Evolutionary conservation across 2,797 vertebrate species (phyloP).

Genomic region (Myotis pilosus): DNA sequence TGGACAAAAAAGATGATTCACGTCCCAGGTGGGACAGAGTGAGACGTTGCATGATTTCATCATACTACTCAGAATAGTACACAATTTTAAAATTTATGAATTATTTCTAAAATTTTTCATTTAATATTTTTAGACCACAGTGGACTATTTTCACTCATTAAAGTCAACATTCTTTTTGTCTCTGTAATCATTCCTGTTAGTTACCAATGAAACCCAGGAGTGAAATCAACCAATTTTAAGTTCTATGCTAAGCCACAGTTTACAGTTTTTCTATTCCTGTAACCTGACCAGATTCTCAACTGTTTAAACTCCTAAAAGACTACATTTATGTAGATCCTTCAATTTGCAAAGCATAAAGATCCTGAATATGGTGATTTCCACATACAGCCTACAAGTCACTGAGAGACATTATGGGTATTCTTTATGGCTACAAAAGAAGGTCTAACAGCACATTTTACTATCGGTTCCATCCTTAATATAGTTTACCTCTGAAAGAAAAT

Average conservation of each 20-base stretch:
- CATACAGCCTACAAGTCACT: not conserved
- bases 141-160: not conserved
- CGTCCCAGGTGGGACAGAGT: not conserved
- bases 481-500: not conserved
- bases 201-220: conserved; percentile 11
- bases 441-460: not conserved
- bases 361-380: not conserved
- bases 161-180: not conserved
- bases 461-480: not conserved
- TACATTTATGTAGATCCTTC: not conserved
- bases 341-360: not conserved
- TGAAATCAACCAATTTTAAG: conserved; percentile 30
- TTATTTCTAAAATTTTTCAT: not conserved
- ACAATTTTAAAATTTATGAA: not conserved
- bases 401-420: not conserved
- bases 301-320: not conserved
- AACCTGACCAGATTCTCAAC: not conserved
- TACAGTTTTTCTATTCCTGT: not conserved
- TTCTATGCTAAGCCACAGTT: not conserved
- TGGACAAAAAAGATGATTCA: not conserved
- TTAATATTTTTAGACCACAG: not conserved
- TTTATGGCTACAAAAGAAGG: not conserved
- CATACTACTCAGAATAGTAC: not conserved
- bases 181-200: not conserved
- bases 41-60: not conserved